A percentile compares a stretch with the other conserved stretches of the same genome.
Conservation (phyloP, 2,888 invertebrate species). For the Ametastegia equiseti region DNA sequence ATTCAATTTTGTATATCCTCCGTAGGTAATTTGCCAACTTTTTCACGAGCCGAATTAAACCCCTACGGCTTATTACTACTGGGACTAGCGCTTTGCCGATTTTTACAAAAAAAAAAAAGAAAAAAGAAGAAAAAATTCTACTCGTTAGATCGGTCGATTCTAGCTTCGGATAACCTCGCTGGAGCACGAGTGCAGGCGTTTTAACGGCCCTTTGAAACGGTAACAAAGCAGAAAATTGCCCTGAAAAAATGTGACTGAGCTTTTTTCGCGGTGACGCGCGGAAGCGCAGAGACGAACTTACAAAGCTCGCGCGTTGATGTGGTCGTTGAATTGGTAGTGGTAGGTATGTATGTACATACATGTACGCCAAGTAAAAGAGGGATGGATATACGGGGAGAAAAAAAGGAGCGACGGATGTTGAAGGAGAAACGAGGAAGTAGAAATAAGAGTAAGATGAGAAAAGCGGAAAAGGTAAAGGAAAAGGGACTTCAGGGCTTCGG, state of each 20-base stretch:
- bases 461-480: too few relatives aligned
- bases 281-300: constrained; percentile 17
- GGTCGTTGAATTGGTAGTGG: constrained; percentile 30
- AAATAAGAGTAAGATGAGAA: neutral
- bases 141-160: neutral
- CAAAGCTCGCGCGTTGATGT: constrained; percentile 34
- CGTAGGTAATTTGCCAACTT: neutral
- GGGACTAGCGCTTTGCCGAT: neutral
- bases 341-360: neutral
- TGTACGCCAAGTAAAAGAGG: neutral
- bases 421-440: neutral
- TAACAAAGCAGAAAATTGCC: constrained; percentile 47
- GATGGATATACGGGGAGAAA: neutral
- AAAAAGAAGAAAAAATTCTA: too few relatives aligned
- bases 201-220: constrained; percentile 33
- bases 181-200: neutral
- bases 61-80: neutral
- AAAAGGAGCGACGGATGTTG: neutral
- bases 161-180: neutral
- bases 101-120: neutral
- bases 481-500: too few relatives aligned
- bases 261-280: neutral
- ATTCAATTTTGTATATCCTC: neutral
- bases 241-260: constrained; percentile 9
- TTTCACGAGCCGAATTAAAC: neutral